A percentile compares a stretch with the other conserved stretches of the same genome.
Conservation (phyloP, 2,797 vertebrate species). For the Myotis vivesi region DNA sequence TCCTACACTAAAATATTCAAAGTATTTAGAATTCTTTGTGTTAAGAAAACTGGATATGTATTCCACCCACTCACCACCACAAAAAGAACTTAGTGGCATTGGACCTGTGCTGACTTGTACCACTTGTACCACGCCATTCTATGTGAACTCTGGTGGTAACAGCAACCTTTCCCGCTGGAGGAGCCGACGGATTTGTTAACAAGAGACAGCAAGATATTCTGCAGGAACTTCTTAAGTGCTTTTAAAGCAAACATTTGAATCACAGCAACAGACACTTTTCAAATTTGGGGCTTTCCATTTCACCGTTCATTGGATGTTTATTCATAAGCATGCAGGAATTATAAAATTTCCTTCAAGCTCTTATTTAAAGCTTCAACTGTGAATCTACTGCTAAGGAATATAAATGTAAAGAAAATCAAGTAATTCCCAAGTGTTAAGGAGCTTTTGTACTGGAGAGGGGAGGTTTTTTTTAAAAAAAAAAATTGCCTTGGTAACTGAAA, state of each 20-base stretch:
- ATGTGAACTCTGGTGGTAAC: slow-evolving; percentile 55
- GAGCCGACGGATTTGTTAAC: slow-evolving; percentile 39
- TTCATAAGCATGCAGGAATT: slow-evolving; percentile 33
- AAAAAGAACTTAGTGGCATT: slow-evolving; percentile 55
- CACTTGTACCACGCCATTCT: slow-evolving; percentile 38
- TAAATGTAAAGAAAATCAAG: background rate
- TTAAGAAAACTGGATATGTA: slow-evolving; percentile 24
- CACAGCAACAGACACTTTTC: slow-evolving; percentile 32
- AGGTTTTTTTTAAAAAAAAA: background rate
- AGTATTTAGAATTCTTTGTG: slow-evolving; percentile 51
- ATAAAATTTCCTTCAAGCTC: slow-evolving; percentile 21
- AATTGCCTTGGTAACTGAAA: background rate
- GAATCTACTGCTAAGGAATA: background rate
- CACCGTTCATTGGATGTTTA: slow-evolving; percentile 52
- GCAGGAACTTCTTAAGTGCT: slow-evolving; percentile 62
- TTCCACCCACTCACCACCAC: slow-evolving; percentile 59
- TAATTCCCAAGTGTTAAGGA: background rate
- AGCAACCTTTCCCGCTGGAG: slow-evolving; percentile 48
- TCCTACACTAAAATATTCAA: slow-evolving; percentile 48
- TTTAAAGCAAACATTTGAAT: slow-evolving; percentile 70
- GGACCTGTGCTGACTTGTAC: slow-evolving; percentile 53
- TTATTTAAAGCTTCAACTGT: slow-evolving; percentile 21
- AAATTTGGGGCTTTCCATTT: slow-evolving; percentile 56
- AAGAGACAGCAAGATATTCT: slow-evolving; percentile 57
- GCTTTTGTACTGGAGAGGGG: background rate